phyloP scores from a whole-genome alignment of 2,888 invertebrate species.

The Leucania comma region DNA sequence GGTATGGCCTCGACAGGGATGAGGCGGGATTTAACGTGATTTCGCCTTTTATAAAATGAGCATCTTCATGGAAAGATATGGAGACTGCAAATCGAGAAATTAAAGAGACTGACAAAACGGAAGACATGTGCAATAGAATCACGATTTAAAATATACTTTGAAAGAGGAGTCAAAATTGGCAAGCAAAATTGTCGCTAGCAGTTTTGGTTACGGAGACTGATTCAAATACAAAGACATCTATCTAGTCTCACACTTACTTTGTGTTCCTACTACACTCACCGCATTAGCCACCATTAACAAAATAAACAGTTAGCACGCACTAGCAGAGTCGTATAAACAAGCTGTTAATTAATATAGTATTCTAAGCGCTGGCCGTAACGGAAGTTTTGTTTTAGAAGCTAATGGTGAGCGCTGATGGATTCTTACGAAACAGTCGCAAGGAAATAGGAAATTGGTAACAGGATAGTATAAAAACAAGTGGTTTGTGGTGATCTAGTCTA shows the following conservation, averaged over 20 bases:
- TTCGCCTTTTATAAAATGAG: neutral
- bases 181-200: neutral
- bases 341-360: slow-evolving; percentile 61
- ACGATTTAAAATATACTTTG: neutral
- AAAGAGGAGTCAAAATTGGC: neutral
- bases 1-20: slow-evolving; percentile 5
- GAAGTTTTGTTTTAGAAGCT: slow-evolving; percentile 58
- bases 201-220: neutral
- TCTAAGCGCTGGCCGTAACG: slow-evolving; percentile 53
- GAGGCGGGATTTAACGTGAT: neutral
- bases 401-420: slow-evolving; percentile 43
- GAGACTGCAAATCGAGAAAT: neutral
- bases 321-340: slow-evolving; percentile 47
- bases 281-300: slow-evolving; percentile 60
- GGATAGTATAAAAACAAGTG: neutral
- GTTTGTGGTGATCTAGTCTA: slow-evolving; percentile 4
- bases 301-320: slow-evolving; percentile 52
- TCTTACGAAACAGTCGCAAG: slow-evolving; percentile 48
- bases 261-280: slow-evolving; percentile 30
- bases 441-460: slow-evolving; percentile 2
- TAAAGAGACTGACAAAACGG: neutral
- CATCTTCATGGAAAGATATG: neutral
- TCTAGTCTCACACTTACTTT: slow-evolving; percentile 17
- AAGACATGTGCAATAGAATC: neutral
- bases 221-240: slow-evolving; percentile 16